These are phyloP conservation scores for Epicampocera succincta DNA, from an alignment of 2,888 invertebrate species.

Conservation along the genomic window DNA sequence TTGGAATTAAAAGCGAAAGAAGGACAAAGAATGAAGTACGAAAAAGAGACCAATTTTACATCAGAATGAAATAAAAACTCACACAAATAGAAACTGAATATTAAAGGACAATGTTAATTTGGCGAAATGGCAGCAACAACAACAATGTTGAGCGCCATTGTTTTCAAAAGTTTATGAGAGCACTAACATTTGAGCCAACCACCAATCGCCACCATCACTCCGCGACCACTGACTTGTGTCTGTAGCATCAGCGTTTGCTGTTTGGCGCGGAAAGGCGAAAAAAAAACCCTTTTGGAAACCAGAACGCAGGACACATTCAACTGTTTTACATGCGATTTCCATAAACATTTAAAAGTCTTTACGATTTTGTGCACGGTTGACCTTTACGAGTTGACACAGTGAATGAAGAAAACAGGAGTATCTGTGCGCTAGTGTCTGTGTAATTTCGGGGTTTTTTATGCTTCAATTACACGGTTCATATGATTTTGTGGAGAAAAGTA, in stretches of 20 bases:
- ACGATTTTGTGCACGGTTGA: constrained; percentile 37
- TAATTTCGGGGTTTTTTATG: constrained; percentile 30
- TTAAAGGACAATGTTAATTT: constrained; percentile 38
- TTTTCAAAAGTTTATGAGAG: constrained; percentile 49
- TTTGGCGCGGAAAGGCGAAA: neutral
- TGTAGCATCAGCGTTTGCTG: neutral
- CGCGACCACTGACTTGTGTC: neutral
- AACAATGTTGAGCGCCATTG: constrained; percentile 58
- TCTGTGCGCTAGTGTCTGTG: neutral
- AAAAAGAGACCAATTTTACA: constrained; percentile 45
- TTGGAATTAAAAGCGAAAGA: constrained; percentile 59
- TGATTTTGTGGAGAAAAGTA: constrained; percentile 20
- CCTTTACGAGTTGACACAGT: constrained; percentile 50
- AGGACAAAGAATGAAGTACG: neutral
- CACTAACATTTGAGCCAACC: constrained; percentile 26
- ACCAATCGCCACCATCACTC: constrained; percentile 21
- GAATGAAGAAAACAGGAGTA: constrained; percentile 16
- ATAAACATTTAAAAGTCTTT: constrained; percentile 38
- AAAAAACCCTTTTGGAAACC: constrained; percentile 50
- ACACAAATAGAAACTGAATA: constrained; percentile 7
- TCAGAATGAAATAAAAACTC: constrained; percentile 8
- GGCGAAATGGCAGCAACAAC: constrained; percentile 5
- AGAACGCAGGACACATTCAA: neutral
- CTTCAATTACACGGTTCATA: constrained; percentile 67
- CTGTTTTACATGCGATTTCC: constrained; percentile 11